These are phyloP conservation scores for Pristis pectinata DNA, from an alignment of 2,797 vertebrate genomes.

Conservation along the genomic window DNA sequence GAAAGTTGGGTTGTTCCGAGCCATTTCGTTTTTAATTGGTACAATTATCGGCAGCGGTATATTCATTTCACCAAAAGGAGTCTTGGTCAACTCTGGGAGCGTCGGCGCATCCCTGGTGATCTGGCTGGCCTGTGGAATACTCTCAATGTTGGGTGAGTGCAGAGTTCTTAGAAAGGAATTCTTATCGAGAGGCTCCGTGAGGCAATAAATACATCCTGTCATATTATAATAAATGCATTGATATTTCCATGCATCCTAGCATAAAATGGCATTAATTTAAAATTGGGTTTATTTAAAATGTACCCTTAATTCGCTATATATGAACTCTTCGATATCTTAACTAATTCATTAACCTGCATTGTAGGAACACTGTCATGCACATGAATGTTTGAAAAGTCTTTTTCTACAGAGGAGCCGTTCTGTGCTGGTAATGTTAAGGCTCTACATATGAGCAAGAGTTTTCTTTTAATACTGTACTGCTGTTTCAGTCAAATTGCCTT, in stretches of 20 bases:
- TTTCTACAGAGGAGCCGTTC: background rate
- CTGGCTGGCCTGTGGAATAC: constrained; percentile 69
- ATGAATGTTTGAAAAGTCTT: background rate
- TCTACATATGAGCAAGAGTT: background rate
- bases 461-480: background rate
- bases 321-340: background rate
- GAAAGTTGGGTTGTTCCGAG: constrained; percentile 65
- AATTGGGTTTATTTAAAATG: background rate
- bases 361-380: background rate
- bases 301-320: background rate
- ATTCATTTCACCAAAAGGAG: constrained; percentile 81
- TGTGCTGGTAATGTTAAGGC: background rate
- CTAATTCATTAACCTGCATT: background rate
- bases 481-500: background rate
- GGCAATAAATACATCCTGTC: too few species aligned
- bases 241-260: background rate
- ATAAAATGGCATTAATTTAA: background rate
- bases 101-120: constrained; percentile 72
- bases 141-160: constrained; percentile 72
- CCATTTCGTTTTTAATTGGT: constrained; percentile 67
- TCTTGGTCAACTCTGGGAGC: constrained; percentile 72
- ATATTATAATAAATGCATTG: too few species aligned
- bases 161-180: background rate
- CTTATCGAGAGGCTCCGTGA: background rate
- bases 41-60: constrained; percentile 81